Evolutionary conservation across 2,888 invertebrate genomes (phyloP).

Genomic region (Eupithecia insigniata): DNA sequence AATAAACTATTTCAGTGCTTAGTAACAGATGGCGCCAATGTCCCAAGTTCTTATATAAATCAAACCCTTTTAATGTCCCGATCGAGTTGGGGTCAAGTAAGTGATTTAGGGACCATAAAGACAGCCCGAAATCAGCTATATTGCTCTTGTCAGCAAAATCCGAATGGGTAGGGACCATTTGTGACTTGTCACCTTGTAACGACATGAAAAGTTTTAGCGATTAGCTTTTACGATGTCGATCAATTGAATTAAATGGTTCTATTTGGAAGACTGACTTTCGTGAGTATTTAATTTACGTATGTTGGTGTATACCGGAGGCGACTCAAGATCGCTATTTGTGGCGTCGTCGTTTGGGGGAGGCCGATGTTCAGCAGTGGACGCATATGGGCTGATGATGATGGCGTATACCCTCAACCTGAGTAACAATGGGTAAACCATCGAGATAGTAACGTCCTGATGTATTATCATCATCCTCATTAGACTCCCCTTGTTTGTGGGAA

Average conservation of each 20-base stretch:
- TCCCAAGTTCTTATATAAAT: constrained; percentile 79
- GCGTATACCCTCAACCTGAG: no score
- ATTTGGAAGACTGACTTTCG: background rate
- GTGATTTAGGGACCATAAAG: constrained; percentile 79
- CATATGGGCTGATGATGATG: no score
- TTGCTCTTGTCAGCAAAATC: constrained; percentile 74
- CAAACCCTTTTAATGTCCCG: constrained; percentile 80
- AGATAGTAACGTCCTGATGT: background rate
- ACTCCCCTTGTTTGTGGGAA: no score
- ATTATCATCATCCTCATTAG: background rate
- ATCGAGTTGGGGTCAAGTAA: constrained; percentile 77
- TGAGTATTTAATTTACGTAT: background rate
- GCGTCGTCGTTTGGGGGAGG: no score
- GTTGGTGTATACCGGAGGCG: no score
- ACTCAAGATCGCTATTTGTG: no score
- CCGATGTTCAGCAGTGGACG: no score
- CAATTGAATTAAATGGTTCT: constrained; percentile 28
- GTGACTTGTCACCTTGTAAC: constrained; percentile 46
- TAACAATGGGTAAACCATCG: background rate
- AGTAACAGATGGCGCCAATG: constrained; percentile 80
- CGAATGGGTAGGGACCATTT: constrained; percentile 65
- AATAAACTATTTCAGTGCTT: constrained; percentile 73
- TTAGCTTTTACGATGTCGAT: constrained; percentile 35
- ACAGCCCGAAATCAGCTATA: constrained; percentile 71
- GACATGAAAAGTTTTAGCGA: constrained; percentile 43